Conservation (phyloP, 2,797 vertebrate genomes). For the Notamacropus eugenii region DNA sequence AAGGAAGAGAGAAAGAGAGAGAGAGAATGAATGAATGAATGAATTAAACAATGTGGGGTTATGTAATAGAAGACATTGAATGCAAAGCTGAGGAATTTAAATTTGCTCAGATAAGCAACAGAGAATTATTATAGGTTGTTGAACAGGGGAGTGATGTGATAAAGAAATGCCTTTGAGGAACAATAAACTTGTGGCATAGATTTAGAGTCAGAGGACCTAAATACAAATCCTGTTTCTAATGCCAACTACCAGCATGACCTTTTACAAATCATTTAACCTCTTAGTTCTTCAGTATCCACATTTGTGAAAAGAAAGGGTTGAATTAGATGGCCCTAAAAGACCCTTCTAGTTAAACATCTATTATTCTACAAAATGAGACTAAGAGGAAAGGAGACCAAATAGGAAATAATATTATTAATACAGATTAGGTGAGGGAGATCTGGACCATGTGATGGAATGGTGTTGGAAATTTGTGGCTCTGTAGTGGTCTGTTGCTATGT, state of each 20-base stretch:
- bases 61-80: too few relatives aligned
- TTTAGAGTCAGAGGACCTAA: too few relatives aligned
- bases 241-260: background rate
- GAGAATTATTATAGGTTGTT: too few relatives aligned
- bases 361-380: background rate
- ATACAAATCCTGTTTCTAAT: background rate
- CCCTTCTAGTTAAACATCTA: background rate
- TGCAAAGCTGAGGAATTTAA: too few relatives aligned
- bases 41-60: too few relatives aligned
- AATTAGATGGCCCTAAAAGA: background rate
- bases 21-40: too few relatives aligned
- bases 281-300: background rate
- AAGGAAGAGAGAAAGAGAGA: too few relatives aligned
- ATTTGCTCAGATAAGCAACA: too few relatives aligned
- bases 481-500: background rate
- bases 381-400: background rate
- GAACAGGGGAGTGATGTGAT: too few relatives aligned
- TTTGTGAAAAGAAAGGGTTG: background rate
- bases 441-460: background rate
- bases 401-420: background rate
- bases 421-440: background rate
- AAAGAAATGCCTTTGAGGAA: too few relatives aligned
- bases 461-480: background rate
- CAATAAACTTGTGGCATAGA: too few relatives aligned
- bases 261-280: background rate